phyloP scores from a whole-genome alignment of 1,140 invertebrate genomes.

The Micrasema longulum region DNA sequence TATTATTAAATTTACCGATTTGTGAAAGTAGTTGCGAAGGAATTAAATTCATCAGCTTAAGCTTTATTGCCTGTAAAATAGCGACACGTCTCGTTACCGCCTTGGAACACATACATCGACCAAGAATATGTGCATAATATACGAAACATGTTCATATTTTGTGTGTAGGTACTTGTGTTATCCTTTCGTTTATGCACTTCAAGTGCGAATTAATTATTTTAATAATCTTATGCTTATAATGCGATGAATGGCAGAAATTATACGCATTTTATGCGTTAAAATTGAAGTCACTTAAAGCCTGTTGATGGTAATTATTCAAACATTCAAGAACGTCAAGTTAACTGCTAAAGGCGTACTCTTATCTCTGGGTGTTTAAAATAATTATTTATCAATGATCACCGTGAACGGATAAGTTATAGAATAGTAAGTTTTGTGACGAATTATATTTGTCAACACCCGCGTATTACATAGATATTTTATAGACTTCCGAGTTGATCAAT shows the following conservation, averaged over 20 bases:
- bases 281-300: slow-evolving; percentile 9
- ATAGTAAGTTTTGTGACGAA: not conserved
- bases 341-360: slow-evolving; percentile 13
- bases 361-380: slow-evolving; percentile 16
- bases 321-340: slow-evolving; percentile 28
- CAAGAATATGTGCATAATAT: too few relatives aligned
- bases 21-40: too few relatives aligned
- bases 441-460: slow-evolving; percentile 8
- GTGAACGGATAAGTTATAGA: not conserved
- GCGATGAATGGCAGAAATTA: slow-evolving; percentile 3
- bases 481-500: not conserved
- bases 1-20: too few relatives aligned
- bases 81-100: too few relatives aligned
- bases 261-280: slow-evolving; percentile 1
- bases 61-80: too few relatives aligned
- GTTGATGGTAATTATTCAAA: slow-evolving; percentile 13
- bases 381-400: slow-evolving; percentile 1
- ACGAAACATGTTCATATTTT: too few relatives aligned
- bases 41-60: too few relatives aligned
- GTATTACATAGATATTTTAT: not conserved
- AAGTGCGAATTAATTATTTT: too few relatives aligned
- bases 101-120: too few relatives aligned
- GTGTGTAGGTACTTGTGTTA: too few relatives aligned
- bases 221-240: not conserved
- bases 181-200: too few relatives aligned